Base-by-base conservation (phyloP, 1,140 invertebrate species). In the Drosophila pandora region DNA sequence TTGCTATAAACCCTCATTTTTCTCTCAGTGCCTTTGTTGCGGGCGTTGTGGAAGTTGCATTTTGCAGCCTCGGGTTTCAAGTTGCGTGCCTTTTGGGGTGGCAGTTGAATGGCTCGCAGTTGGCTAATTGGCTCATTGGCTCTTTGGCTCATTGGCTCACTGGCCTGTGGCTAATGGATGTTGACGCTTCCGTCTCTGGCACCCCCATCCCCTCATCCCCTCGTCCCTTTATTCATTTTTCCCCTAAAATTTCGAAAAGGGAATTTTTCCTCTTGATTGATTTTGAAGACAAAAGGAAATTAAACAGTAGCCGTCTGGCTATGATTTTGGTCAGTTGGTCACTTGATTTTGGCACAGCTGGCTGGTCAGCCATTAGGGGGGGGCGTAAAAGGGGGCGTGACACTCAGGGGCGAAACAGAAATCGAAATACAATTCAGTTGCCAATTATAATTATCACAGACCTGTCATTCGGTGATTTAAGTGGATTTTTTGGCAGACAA, bases 121-220 rank as follows among this genome's bases (percentile, higher is more conserved):
- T 81, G 76, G 78, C 79, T 69, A 57, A 69, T 77, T 78, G 72
- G 63, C 74, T 74, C 76, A 84, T 76, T 84, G 79, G 17, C 17
- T 17, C 17, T 17, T 76, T 81, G 76, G 78, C 79, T 69, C 53
- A 69, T 77, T 78, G 72, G 63, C 74, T 74, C 76, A 84, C 72
- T 84, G 79, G 71, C 76, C 76, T 84, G 78, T 85, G 67, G 76
- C 50, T 74, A 87, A 87, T 87, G 82, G 82, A 82, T 82, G 80
- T 81, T 78, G 79, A 79, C 79, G 79, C 69, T 81, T 87, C 82
- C 82, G 79, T 52, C 30, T 32, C 41, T 34, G 45, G 49, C 45
- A 53, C 25, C 23, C 25, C 48, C 10, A 5, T 41, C 17, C 13
- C 13, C 7, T 9, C 5, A 2, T 3, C 17, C 2, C 28, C 12